These are phyloP conservation scores for Trematomus loennbergii DNA, from an alignment of 2,113 vertebrate species.

Conservation along the genomic window DNA sequence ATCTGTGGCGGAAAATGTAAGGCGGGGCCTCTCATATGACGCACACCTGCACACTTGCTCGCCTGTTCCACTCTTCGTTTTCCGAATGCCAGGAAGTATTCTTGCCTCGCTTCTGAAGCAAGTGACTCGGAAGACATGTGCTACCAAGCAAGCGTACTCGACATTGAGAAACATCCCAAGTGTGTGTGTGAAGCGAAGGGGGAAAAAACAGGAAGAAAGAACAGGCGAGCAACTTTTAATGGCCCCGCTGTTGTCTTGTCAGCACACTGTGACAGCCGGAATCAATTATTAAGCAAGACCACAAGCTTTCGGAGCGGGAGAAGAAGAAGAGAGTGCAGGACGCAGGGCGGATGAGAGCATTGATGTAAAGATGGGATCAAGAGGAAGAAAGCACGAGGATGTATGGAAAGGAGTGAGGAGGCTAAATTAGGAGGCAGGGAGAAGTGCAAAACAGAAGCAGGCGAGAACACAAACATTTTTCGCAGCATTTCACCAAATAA, in stretches of 20 bases:
- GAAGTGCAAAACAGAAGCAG: slow-evolving; percentile 32
- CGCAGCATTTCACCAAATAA: slow-evolving; percentile 1
- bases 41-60: no score
- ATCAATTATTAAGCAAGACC: slow-evolving; percentile 77
- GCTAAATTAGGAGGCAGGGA: slow-evolving; percentile 40
- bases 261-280: slow-evolving; percentile 73
- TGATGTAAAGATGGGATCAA: slow-evolving; percentile 10
- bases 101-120: no score
- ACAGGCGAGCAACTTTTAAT: slow-evolving; percentile 70
- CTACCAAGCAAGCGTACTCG: no score
- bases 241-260: slow-evolving; percentile 76
- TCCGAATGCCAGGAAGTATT: no score
- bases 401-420: background rate
- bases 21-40: no score
- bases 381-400: slow-evolving; percentile 1
- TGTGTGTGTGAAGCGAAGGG: slow-evolving; percentile 49
- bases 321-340: slow-evolving; percentile 45
- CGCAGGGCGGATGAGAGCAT: slow-evolving; percentile 14
- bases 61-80: no score
- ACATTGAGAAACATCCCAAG: no score
- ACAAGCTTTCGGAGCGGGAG: slow-evolving; percentile 53
- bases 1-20: no score
- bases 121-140: no score
- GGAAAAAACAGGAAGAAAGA: slow-evolving; percentile 54
- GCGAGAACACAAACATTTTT: slow-evolving; percentile 27